Conservation (phyloP, 2,888 invertebrate species). For the Drosophila nr. medialis region DNA sequence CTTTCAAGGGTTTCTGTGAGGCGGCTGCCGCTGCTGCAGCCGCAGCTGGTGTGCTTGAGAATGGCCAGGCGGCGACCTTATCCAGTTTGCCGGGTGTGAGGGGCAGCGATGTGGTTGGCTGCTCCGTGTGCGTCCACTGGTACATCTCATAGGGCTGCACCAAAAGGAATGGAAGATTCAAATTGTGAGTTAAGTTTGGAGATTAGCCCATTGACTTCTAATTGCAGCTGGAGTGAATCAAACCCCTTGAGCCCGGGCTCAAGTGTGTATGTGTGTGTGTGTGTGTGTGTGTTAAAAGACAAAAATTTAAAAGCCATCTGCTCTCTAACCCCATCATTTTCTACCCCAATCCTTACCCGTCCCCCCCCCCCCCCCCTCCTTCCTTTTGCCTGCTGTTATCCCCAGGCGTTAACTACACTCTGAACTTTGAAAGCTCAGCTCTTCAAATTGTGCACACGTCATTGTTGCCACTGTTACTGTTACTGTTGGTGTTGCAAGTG, state of each 20-base stretch:
- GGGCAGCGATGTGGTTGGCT: constrained; percentile 88
- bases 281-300: constrained; percentile 21
- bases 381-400: neutral
- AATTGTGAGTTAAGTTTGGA: constrained; percentile 25
- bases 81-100: constrained; percentile 91
- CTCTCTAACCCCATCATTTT: neutral
- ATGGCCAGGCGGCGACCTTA: constrained; percentile 89
- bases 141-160: constrained; percentile 94
- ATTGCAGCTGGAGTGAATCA: constrained; percentile 65
- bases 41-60: constrained; percentile 81
- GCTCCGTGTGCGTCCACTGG: constrained; percentile 94
- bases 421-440: constrained; percentile 22
- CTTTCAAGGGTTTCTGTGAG: constrained; percentile 14
- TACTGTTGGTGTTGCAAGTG: neutral
- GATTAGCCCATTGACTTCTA: constrained; percentile 68
- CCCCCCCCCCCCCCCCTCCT: neutral
- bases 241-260: constrained; percentile 45
- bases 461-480: constrained; percentile 25
- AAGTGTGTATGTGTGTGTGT: constrained; percentile 6
- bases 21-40: constrained; percentile 3
- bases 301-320: constrained; percentile 57
- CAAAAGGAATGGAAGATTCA: constrained; percentile 59
- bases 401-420: neutral
- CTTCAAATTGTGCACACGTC: constrained; percentile 41
- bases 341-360: neutral